Conservation (phyloP, 2,888 invertebrate species). For the Nomada ruficornis region DNA sequence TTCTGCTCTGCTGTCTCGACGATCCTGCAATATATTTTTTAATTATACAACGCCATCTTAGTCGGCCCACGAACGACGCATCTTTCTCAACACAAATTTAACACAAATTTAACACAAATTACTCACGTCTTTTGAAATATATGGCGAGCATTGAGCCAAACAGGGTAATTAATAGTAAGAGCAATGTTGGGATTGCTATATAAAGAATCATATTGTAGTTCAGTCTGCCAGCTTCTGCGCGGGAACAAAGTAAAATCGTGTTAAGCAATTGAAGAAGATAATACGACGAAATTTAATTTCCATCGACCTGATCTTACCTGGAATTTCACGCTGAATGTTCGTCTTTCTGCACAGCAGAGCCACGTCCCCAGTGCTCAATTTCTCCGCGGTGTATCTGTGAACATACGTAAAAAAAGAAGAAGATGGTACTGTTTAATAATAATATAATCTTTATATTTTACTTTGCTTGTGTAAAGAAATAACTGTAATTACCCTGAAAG, state of each 20-base stretch:
- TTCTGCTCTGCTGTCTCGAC: constrained; percentile 21
- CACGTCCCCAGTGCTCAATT: constrained; percentile 58
- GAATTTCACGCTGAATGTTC: background rate
- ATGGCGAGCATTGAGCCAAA: background rate
- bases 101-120: background rate
- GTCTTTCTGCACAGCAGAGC: constrained; percentile 54
- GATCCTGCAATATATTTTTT: constrained; percentile 16
- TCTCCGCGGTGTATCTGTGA: constrained; percentile 61
- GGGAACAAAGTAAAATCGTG: constrained; percentile 19
- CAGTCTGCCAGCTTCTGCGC: constrained; percentile 17
- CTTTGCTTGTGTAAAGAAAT: background rate
- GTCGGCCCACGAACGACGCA: too few relatives aligned
- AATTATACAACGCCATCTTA: background rate
- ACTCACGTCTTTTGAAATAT: constrained; percentile 54
- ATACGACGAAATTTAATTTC: background rate
- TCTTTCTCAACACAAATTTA: background rate
- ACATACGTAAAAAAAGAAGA: background rate
- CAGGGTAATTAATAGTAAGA: background rate
- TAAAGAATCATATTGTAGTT: constrained; percentile 24
- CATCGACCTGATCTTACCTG: constrained; percentile 25
- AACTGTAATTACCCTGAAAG: constrained; percentile 59
- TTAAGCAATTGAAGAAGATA: background rate
- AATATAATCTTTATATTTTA: background rate
- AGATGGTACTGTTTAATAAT: background rate
- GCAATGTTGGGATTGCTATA: background rate